Evolutionary conservation across 2,888 invertebrate genomes (phyloP).

Genomic region (Drosophila falleni): DNA sequence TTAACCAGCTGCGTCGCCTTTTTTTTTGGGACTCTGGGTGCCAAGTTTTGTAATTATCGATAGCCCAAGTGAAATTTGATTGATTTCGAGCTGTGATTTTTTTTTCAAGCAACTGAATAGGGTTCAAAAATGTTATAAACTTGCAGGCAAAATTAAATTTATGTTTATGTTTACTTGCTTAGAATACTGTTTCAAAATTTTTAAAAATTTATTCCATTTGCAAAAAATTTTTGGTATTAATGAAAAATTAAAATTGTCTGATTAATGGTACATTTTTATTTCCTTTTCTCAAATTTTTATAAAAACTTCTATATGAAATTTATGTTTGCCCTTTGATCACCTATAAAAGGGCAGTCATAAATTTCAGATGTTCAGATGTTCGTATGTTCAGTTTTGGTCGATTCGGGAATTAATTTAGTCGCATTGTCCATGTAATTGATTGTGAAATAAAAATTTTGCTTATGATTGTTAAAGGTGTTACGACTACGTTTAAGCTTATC

Average conservation of each 20-base stretch:
- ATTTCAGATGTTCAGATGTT: conserved; percentile 20
- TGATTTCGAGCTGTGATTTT: conserved; percentile 56
- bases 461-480: not conserved
- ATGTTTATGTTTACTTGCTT: no score
- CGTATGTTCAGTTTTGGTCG: conserved; percentile 9
- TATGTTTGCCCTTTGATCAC: conserved; percentile 61
- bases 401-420: conserved; percentile 17
- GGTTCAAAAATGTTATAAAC: conserved; percentile 39
- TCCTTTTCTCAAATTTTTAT: no score
- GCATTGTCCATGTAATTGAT: conserved; percentile 21
- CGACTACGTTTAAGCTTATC: not conserved
- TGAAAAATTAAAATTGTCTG: no score
- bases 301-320: conserved; percentile 36
- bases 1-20: conserved; percentile 59
- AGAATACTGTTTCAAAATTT: not conserved
- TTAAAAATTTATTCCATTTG: not conserved
- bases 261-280: not conserved
- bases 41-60: conserved; percentile 64
- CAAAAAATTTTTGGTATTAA: not conserved
- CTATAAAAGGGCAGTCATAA: conserved; percentile 60
- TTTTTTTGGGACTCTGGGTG: conserved; percentile 28
- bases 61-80: conserved; percentile 72
- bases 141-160: conserved; percentile 45
- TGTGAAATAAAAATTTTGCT: conserved; percentile 33
- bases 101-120: conserved; percentile 10